Evolutionary conservation across 1,140 invertebrate species (phyloP), one percentile per base, ranked within the genome.

Genomic region (Ips nitidus): DNA sequence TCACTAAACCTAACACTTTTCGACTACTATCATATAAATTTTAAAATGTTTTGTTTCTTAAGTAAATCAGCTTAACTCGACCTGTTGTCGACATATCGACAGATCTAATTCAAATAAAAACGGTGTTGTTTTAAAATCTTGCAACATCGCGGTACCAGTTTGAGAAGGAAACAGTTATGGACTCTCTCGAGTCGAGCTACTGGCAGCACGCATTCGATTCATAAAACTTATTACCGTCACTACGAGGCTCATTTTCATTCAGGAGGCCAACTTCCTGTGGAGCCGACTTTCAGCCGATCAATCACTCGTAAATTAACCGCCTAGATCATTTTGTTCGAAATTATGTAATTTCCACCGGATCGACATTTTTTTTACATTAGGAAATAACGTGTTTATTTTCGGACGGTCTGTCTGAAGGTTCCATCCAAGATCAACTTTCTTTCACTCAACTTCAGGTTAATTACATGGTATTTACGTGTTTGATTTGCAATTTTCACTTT

Each of bases 241-340:
- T 52, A 41, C 62, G 50, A 37, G 7, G 42, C 41, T 66, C 52
- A 66, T 66, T 66, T 55, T 45, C 64, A 66, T 66, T 66, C 64
- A 66, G 41, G 39, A 66, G 55, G 60, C 39, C 41, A 6, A 66
- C 64, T 66, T 66, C 64, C 64, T 66, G 64, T 40, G 41, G 8
- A 45, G 64, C 42, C 64, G 2, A 45, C 47, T 47, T 50, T 53
- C 62, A 37, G 55, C 22, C 64, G 50, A 66, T 66, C 53, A 56
- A 66, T 66, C 64, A 66, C 41, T 66, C 52, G 52, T 56, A 57
- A 66, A 66, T 57, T 66, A 66, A 66, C 8, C 45, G 41, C 7
- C 38, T 22, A 55, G 50, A 52, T n/a, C 52, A 65, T 59, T 59
- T 42, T 59, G 42, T 56, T 56, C 53, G 53, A 37, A 56, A 56